phyloP scores from a whole-genome alignment of 2,797 vertebrate species.

The Characodon lateralis region DNA sequence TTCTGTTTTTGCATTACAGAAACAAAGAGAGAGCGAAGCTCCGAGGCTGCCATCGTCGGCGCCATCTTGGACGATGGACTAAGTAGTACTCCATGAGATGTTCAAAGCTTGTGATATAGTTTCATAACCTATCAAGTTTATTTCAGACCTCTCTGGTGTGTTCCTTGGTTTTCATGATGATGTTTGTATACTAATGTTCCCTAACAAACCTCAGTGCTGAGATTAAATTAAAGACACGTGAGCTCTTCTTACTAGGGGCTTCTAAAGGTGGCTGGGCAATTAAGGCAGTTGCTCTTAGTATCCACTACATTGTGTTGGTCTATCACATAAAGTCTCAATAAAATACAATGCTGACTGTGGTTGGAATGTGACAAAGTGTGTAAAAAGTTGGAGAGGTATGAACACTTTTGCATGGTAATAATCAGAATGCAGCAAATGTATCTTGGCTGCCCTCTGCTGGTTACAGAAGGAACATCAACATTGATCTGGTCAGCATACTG shows the following conservation, averaged over 20 bases:
- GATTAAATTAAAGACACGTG: too few species aligned
- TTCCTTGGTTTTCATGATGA: background rate
- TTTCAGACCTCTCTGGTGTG: background rate
- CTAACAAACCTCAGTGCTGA: background rate
- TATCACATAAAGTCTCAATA: background rate
- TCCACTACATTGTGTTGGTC: too few species aligned
- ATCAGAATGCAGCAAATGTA: conserved; percentile 1
- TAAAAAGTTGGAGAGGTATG: background rate
- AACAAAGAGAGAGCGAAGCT: too few species aligned
- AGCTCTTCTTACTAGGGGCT: too few species aligned
- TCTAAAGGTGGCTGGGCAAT: too few species aligned
- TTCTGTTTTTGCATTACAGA: too few species aligned
- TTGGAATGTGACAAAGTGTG: background rate
- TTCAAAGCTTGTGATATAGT: background rate
- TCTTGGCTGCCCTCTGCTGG: conserved; percentile 67
- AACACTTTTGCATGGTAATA: background rate
- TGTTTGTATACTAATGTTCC: background rate
- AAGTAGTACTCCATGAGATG: too few species aligned
- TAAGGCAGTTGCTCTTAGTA: background rate
- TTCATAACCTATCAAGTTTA: background rate
- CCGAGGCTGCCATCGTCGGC: too few species aligned
- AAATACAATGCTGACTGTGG: background rate
- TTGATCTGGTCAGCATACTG: background rate
- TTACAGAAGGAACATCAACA: conserved; percentile 25
- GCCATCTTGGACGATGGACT: too few species aligned